Percentiles rank a stretch among this genome's conserved stretches.
These are phyloP conservation scores for Nestor notabilis DNA, from an alignment of 2,113 vertebrate genomes.

Conservation along the genomic window DNA sequence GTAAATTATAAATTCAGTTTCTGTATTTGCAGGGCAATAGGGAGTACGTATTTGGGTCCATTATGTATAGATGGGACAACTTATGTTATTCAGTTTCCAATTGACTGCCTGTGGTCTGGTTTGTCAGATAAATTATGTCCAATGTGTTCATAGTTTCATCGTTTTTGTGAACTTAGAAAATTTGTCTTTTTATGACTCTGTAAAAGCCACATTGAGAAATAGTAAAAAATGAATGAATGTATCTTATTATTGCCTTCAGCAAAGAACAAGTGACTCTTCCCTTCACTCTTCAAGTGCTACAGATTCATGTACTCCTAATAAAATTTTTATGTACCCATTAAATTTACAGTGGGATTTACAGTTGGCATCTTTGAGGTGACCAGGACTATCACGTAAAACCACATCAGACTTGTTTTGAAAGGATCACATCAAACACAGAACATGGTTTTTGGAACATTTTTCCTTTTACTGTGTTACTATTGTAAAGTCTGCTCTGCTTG, in stretches of 20 bases:
- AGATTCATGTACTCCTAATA: constrained; percentile 49
- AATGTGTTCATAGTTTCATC: constrained; percentile 24
- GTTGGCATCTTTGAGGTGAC: constrained; percentile 17
- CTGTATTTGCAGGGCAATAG: neutral
- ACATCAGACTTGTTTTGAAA: neutral
- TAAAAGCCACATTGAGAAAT: constrained; percentile 62
- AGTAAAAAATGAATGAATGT: constrained; percentile 63
- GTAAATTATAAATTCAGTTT: neutral
- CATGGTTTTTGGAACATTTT: neutral
- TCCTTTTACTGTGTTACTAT: neutral
- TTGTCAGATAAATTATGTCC: constrained; percentile 32
- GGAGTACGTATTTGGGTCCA: neutral
- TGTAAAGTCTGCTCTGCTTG: neutral
- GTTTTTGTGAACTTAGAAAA: constrained; percentile 63
- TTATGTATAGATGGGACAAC: neutral
- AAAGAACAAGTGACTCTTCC: constrained; percentile 3
- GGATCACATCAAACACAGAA: neutral
- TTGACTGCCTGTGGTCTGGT: neutral
- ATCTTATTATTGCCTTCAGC: constrained; percentile 51
- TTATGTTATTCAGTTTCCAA: constrained; percentile 26
- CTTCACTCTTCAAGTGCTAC: constrained; percentile 33
- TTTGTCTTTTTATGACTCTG: constrained; percentile 50
- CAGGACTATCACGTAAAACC: neutral
- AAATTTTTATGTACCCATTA: constrained; percentile 43
- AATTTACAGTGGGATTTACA: constrained; percentile 4